A percentile compares a stretch with the other conserved stretches of the same genome.
Evolutionary conservation across 2,888 invertebrate genomes (phyloP).

Genomic region (Apamea anceps): DNA sequence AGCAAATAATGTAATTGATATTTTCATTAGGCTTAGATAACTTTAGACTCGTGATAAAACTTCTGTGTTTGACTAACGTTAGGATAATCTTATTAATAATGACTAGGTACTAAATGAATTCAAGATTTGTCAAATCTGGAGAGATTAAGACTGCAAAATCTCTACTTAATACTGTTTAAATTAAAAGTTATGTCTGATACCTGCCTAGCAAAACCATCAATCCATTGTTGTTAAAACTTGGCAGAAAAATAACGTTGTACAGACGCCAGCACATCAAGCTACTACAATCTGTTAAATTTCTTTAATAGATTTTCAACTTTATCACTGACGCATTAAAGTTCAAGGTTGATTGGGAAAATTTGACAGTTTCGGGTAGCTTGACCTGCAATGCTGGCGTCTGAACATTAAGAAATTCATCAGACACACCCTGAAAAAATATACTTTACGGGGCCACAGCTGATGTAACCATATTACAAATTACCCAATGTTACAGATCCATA

Average conservation of each 20-base stretch:
- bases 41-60: constrained; percentile 9
- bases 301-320: too few relatives aligned
- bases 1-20: not conserved
- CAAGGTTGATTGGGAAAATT: too few relatives aligned
- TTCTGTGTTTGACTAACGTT: not conserved
- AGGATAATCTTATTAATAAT: not conserved
- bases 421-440: not conserved
- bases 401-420: too few relatives aligned
- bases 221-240: not conserved
- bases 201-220: not conserved
- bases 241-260: not conserved
- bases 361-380: too few relatives aligned
- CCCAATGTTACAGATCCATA: not conserved
- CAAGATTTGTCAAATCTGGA: not conserved
- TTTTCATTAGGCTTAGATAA: constrained; percentile 2
- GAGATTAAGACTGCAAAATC: not conserved
- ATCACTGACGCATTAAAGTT: too few relatives aligned
- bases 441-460: not conserved
- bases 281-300: too few relatives aligned
- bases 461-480: not conserved
- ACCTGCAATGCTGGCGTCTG: too few relatives aligned
- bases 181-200: not conserved
- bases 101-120: not conserved
- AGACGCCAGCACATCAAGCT: too few relatives aligned
- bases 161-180: not conserved